Evolutionary conservation across 2,113 vertebrate species (phyloP).

Genomic region (Origma solitaria): DNA sequence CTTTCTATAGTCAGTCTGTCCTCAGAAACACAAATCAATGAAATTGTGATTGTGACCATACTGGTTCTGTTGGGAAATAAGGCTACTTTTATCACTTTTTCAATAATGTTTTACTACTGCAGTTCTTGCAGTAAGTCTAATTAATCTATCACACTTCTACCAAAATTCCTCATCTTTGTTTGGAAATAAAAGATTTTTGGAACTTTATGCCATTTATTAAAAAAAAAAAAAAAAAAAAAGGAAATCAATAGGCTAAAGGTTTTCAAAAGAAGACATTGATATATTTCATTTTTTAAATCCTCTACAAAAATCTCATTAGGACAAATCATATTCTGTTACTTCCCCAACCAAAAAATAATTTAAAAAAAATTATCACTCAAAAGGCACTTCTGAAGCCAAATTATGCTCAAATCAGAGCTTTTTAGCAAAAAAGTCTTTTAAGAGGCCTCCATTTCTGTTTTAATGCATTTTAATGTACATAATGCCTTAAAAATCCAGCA

Average conservation of each 20-base stretch:
- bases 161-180: background rate
- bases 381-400: background rate
- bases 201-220: background rate
- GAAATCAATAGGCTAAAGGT: background rate
- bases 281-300: background rate
- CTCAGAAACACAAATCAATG: background rate
- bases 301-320: background rate
- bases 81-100: background rate
- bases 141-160: background rate
- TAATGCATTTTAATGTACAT: background rate
- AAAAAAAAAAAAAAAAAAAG: background rate
- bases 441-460: background rate
- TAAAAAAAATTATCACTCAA: background rate
- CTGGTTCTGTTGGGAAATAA: background rate
- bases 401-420: background rate
- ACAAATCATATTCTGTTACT: background rate
- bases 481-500: background rate
- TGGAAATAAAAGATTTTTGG: background rate
- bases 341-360: background rate
- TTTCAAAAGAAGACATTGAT: background rate
- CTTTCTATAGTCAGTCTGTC: background rate
- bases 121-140: background rate
- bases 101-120: background rate
- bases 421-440: background rate
- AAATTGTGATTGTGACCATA: background rate